A percentile compares a stretch with the other conserved stretches of the same genome.
Evolutionary conservation across 1,140 invertebrate genomes (phyloP).

Genomic region (Sycophila sp.): DNA sequence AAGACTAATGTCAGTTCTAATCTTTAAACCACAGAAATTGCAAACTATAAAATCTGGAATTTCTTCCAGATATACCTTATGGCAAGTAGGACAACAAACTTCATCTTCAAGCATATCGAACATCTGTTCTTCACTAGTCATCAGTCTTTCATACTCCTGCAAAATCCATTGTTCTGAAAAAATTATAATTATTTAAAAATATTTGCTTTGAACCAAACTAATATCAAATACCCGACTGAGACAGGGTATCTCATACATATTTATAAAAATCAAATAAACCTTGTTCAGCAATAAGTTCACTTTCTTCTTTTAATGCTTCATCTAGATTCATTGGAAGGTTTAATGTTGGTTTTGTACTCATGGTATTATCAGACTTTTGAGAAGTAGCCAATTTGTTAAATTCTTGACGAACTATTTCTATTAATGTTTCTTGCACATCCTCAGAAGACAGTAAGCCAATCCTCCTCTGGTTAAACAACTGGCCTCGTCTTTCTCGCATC

Average conservation of each 20-base stretch:
- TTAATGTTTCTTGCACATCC: conserved; percentile 43
- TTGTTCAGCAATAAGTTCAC: conserved; percentile 11
- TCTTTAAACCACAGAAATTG: conserved; percentile 44
- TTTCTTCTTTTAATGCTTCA: conserved; percentile 42
- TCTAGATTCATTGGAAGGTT: conserved; percentile 43
- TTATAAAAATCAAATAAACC: not conserved
- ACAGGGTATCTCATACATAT: too few relatives aligned
- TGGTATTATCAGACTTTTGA: conserved; percentile 23
- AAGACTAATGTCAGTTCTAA: conserved; percentile 46
- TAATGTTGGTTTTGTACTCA: conserved; percentile 21
- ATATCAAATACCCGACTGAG: not conserved
- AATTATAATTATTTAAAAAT: conserved; percentile 8
- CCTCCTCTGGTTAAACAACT: conserved; percentile 54
- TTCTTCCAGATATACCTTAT: conserved; percentile 45
- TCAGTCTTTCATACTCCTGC: conserved; percentile 56
- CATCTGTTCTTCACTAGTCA: conserved; percentile 50
- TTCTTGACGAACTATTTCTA: conserved; percentile 50
- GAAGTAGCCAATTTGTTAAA: conserved; percentile 41
- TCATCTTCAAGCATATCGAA: conserved; percentile 36
- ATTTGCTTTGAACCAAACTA: not conserved
- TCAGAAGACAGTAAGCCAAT: conserved; percentile 26
- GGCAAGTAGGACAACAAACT: conserved; percentile 56
- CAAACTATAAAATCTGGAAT: conserved; percentile 44
- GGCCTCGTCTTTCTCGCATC: conserved; percentile 55
- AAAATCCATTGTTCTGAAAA: conserved; percentile 59